Percentiles rank a stretch among this genome's conserved stretches.
Conservation (phyloP, 2,888 invertebrate species). For the Drosophila vallismaia region DNA sequence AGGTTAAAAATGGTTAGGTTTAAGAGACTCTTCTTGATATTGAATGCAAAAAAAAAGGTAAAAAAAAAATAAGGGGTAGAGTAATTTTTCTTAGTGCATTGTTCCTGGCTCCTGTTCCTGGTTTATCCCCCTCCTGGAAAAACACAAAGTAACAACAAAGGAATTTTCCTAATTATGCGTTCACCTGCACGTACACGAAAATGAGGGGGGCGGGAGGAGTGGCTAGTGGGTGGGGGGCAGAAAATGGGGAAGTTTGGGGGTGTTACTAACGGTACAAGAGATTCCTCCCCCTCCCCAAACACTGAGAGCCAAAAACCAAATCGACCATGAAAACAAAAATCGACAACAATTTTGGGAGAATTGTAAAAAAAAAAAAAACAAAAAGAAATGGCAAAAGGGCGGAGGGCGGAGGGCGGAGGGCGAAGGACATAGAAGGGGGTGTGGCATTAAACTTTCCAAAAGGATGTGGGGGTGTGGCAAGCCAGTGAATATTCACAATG, state of each 20-base stretch:
- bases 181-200: slow-evolving; percentile 65
- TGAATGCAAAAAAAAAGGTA: too few species aligned
- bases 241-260: neutral
- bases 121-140: slow-evolving; percentile 9
- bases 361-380: slow-evolving; percentile 42
- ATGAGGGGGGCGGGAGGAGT: neutral
- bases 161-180: slow-evolving; percentile 74
- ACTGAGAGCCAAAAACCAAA: slow-evolving; percentile 34
- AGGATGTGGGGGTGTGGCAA: neutral
- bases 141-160: slow-evolving; percentile 24
- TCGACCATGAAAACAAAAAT: slow-evolving; percentile 65
- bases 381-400: slow-evolving; percentile 11
- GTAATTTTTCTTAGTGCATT: neutral
- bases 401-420: neutral
- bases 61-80: neutral
- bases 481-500: neutral
- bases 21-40: neutral
- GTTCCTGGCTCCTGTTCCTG: slow-evolving; percentile 1
- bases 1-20: neutral
- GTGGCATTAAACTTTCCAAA: neutral
- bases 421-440: neutral
- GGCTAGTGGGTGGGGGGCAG: neutral
- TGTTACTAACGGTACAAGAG: slow-evolving; percentile 2
- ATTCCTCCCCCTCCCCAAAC: slow-evolving; percentile 7
- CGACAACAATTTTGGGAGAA: slow-evolving; percentile 31